These are phyloP conservation scores for Spea multiplicata DNA, from an alignment of 2,113 vertebrate genomes.

Conservation along the genomic window DNA sequence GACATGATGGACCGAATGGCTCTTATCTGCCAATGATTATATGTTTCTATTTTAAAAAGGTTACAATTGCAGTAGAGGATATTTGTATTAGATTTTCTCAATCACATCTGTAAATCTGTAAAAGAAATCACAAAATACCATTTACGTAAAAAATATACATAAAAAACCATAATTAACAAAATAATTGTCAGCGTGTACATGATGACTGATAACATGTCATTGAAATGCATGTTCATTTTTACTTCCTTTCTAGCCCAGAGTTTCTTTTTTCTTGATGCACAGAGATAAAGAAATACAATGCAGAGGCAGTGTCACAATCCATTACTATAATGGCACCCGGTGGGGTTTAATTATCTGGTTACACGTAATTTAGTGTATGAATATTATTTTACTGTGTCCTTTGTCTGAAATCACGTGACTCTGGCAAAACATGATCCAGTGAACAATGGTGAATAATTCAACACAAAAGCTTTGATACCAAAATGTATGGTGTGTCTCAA, in stretches of 20 bases:
- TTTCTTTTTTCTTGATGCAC: background rate
- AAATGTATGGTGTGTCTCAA: too few species aligned
- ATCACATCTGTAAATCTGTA: too few species aligned
- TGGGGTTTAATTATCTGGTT: constrained; percentile 20
- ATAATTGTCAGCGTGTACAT: too few species aligned
- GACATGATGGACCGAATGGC: too few species aligned
- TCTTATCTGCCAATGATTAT: too few species aligned
- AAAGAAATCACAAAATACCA: too few species aligned
- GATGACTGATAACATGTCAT: background rate
- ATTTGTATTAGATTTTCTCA: too few species aligned
- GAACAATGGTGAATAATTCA: background rate
- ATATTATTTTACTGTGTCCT: constrained; percentile 27
- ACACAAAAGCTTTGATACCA: background rate
- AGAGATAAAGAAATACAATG: background rate
- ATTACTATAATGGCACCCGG: background rate
- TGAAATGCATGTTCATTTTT: background rate
- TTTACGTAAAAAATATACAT: too few species aligned
- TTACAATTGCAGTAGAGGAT: too few species aligned
- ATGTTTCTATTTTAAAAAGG: too few species aligned
- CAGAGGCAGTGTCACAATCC: background rate
- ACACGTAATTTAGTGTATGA: background rate
- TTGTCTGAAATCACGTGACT: constrained; percentile 5
- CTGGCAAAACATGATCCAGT: constrained; percentile 6
- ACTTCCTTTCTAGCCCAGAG: background rate
- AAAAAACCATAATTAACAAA: too few species aligned